Conservation (phyloP, 2,113 vertebrate species). For the Elephantulus edwardii region DNA sequence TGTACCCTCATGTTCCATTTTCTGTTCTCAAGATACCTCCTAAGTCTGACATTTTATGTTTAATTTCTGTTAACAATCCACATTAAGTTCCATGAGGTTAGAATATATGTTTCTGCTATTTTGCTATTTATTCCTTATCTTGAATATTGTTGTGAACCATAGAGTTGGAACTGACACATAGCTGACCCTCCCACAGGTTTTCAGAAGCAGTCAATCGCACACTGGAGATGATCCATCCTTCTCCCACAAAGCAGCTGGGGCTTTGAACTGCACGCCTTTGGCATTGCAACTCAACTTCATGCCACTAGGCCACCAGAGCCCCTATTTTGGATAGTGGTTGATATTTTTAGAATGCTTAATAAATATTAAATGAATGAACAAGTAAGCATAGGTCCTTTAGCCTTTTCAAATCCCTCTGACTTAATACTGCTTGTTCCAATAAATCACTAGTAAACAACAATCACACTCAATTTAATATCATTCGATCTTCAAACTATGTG, state of each 20-base stretch:
- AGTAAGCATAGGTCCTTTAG: not conserved
- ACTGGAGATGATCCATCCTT: too few species aligned
- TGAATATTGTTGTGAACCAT: too few species aligned
- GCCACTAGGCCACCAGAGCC: too few species aligned
- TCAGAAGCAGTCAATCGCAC: too few species aligned
- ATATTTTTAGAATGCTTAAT: not conserved
- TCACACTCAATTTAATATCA: not conserved
- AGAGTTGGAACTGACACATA: too few species aligned
- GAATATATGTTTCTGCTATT: not conserved
- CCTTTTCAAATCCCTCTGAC: not conserved
- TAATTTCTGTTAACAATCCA: not conserved
- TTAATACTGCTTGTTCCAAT: not conserved
- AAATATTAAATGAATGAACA: not conserved
- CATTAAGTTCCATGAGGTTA: not conserved
- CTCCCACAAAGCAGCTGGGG: too few species aligned
- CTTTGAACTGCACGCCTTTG: too few species aligned
- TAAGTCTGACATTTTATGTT: not conserved
- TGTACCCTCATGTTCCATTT: too few species aligned
- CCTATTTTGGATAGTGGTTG: not conserved
- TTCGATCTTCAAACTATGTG: conserved; percentile 4
- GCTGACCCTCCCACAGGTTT: too few species aligned
- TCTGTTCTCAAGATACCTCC: not conserved
- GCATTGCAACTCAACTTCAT: too few species aligned
- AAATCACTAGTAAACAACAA: not conserved
- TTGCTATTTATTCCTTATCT: not conserved